Evolutionary conservation across 2,888 invertebrate species (phyloP), one percentile per base, ranked within the genome.

Genomic region (Eurois occulta): DNA sequence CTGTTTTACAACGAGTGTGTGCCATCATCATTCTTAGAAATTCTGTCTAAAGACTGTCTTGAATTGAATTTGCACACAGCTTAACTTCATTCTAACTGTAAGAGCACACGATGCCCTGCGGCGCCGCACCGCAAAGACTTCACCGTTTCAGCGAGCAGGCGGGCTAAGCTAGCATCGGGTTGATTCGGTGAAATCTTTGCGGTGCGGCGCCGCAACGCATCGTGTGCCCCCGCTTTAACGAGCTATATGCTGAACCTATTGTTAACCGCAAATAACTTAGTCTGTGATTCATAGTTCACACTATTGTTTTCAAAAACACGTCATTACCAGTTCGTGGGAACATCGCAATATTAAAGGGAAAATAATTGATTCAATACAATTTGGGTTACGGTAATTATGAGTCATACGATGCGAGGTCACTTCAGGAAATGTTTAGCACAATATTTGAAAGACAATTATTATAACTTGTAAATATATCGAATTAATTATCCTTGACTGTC

Each of bases 251-350:
- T 3, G n/a, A 28, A 46, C 7, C 24, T 4, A 55, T 32, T 8
- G 8, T 32, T 32, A 58, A 73, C 74, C 78, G 38, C 55, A 58
- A 46, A 41, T 16, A n/a, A 32, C 80, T 18, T 1, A 13, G 16
- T 64, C n/a, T 8, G 13, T 80, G 73, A 78, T 55, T 78, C 62
- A 80, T 21, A 46, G 7, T 72, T 65, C n/a, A 18, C n/a, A 21
- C 21, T n/a, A 41, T 65, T 65, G 64, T 46, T 38, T 58, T 48
- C 11, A 32, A 8, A 72, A 46, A 58, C 46, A 65, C 8, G 38
- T 65, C 32, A 80, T 35, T 79, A 16, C 11, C 0, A 1, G 16
- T 70, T 55, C 21, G n/a, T 41, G 11, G 4, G 24, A 70, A 69
- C 46, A 32, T 32, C 16, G 10, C 7, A 43, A 71, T 35, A 11